These are phyloP conservation scores for Mastomys coucha DNA, from an alignment of 2,113 vertebrate genomes.

Conservation along the genomic window DNA sequence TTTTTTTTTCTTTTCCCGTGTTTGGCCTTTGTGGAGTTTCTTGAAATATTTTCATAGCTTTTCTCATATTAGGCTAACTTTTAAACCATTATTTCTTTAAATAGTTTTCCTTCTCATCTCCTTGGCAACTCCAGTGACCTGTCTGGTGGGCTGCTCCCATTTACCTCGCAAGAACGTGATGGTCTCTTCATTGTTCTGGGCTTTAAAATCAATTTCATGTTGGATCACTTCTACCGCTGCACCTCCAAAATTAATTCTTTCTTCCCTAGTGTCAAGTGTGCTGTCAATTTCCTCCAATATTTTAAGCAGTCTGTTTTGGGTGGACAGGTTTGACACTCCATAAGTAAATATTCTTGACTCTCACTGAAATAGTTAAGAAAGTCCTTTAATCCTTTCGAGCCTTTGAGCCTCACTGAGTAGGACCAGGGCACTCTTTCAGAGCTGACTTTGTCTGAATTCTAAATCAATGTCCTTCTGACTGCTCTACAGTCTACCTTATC, in stretches of 20 bases:
- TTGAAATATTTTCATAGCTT: neutral
- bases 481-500: neutral
- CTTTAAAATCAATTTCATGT: neutral
- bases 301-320: neutral
- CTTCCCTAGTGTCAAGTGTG: neutral
- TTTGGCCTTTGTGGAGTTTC: conserved; percentile 21
- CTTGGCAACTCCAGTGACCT: neutral
- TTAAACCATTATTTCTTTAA: neutral
- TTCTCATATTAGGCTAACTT: neutral
- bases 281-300: neutral
- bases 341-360: neutral
- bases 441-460: neutral
- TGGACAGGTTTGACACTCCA: neutral
- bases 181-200: neutral
- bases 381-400: neutral
- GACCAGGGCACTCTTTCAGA: neutral
- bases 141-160: neutral
- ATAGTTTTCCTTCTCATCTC: neutral
- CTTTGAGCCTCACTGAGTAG: neutral
- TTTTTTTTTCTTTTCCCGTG: neutral
- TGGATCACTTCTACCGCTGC: neutral
- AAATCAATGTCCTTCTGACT: neutral
- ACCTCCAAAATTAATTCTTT: neutral
- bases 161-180: neutral
- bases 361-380: neutral